These are phyloP conservation scores for Ctenicera cuprea DNA, from an alignment of 2,888 invertebrate species.

Conservation along the genomic window DNA sequence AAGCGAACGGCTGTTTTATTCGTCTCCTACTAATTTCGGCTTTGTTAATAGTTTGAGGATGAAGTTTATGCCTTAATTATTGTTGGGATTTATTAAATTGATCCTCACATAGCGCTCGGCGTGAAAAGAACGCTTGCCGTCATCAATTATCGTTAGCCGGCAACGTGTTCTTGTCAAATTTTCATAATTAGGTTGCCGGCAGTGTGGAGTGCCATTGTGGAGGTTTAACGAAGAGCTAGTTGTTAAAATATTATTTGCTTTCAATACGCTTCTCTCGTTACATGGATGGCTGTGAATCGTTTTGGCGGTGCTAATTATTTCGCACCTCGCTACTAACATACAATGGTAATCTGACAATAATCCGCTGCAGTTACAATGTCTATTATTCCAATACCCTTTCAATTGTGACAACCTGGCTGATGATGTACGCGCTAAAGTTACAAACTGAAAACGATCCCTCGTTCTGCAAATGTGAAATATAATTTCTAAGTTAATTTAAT, in stretches of 20 bases:
- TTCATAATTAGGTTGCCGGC: slow-evolving; percentile 71
- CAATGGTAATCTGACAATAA: slow-evolving; percentile 55
- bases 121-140: slow-evolving; percentile 65
- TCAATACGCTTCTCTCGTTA: slow-evolving; percentile 61
- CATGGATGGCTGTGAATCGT: slow-evolving; percentile 56
- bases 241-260: slow-evolving; percentile 63
- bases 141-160: slow-evolving; percentile 70
- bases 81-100: slow-evolving; percentile 69
- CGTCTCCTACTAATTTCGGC: slow-evolving; percentile 68
- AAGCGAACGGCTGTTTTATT: slow-evolving; percentile 66
- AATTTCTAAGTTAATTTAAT: too few species aligned
- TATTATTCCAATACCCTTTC: slow-evolving; percentile 55
- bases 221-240: slow-evolving; percentile 67
- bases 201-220: slow-evolving; percentile 69
- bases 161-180: slow-evolving; percentile 71
- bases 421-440: slow-evolving; percentile 33
- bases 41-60: slow-evolving; percentile 70
- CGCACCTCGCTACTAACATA: slow-evolving; percentile 60
- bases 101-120: slow-evolving; percentile 63
- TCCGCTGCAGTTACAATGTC: slow-evolving; percentile 57
- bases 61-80: slow-evolving; percentile 70
- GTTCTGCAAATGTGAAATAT: too few species aligned
- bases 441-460: slow-evolving; percentile 19
- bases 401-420: slow-evolving; percentile 48
- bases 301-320: slow-evolving; percentile 62